Base-by-base conservation (phyloP, 1,140 invertebrate species). In the Meloidogyne exigua region DNA sequence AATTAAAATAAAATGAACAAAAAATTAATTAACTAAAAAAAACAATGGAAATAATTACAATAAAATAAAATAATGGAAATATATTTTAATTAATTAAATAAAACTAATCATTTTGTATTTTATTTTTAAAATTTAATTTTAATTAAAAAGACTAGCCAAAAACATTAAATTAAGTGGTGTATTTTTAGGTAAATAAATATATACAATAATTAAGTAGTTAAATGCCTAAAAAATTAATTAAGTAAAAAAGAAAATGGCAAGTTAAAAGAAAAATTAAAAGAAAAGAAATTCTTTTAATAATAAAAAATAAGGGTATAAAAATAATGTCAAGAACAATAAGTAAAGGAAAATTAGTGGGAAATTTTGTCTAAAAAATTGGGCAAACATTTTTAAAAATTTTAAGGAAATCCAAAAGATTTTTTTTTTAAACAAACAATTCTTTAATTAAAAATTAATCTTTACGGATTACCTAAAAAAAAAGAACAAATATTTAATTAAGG, bases 141-240 rank as follows among this genome's bases (percentile, higher is more conserved):
- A 39, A 9, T 9, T 39, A 7, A 9, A 39, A 39, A 39, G 36
- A 39, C 36, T 39, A 39, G 36, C 36, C 36, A 39, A n/a, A n/a
- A 39, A 39, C 36, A 39, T 9, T 10, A 7, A 39, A 39, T 39
- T 39, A 39, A 39, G 36, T 39, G 36, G 36, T 39, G 9, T 10
- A 7, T 39, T 0, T 7, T 9, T 39, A 39, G 0, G 10, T 39
- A 39, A 9, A 39, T 57, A 21, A n/a, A 57, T n/a, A 57, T 57
- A 57, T n/a, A 57, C 49, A 57, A 57, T 57, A 57, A 57, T 57
- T 57, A 57, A 57, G 49, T 57, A 57, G 18, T n/a, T 57, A 57
- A 57, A 57, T 57, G 49, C 49, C 49, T n/a, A 57, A n/a, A 57
- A n/a, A 57, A n/a, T 39, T 2, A 3, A 3, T 49, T 49, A 18